These are phyloP conservation scores for Parotocinclus haroldoi DNA, from an alignment of 2,797 vertebrate species.

Conservation along the genomic window DNA sequence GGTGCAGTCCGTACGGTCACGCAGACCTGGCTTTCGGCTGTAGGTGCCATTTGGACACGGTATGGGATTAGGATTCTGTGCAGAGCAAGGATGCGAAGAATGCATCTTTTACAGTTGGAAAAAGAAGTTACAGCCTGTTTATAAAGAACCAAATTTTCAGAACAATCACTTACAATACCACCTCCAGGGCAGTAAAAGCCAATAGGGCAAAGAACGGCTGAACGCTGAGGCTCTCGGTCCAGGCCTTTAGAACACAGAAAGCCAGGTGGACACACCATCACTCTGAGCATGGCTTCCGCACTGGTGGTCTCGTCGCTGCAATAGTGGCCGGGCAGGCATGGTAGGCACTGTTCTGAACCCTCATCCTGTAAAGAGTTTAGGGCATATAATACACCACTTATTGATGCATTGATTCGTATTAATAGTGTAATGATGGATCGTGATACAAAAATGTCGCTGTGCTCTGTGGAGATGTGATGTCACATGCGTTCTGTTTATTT, in stretches of 20 bases:
- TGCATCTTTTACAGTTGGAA: too few relatives aligned
- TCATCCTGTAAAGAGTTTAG: slow-evolving; percentile 64
- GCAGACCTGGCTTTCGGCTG: slow-evolving; percentile 70
- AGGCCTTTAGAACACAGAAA: slow-evolving; percentile 81
- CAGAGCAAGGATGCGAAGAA: neutral
- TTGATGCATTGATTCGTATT: too few relatives aligned
- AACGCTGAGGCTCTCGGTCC: slow-evolving; percentile 73
- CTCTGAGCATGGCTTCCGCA: slow-evolving; percentile 77
- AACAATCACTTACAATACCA: slow-evolving; percentile 68
- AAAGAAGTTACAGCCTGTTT: neutral
- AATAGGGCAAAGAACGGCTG: slow-evolving; percentile 76
- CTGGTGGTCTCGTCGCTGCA: slow-evolving; percentile 83
- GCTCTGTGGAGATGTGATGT: too few relatives aligned
- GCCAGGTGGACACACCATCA: slow-evolving; percentile 81
- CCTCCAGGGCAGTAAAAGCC: slow-evolving; percentile 85
- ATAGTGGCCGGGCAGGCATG: slow-evolving; percentile 81
- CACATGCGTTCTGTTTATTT: too few relatives aligned
- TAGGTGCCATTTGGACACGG: slow-evolving; percentile 86
- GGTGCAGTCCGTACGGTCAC: slow-evolving; percentile 70
- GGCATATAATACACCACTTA: neutral
- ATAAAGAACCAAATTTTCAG: neutral
- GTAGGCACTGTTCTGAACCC: slow-evolving; percentile 73
- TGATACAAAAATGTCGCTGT: too few relatives aligned
- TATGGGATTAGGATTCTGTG: slow-evolving; percentile 73
- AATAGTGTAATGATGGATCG: too few relatives aligned